Base-by-base conservation (phyloP, 2,888 invertebrate genomes). In the Caenorhabditis doughertyi region DNA sequence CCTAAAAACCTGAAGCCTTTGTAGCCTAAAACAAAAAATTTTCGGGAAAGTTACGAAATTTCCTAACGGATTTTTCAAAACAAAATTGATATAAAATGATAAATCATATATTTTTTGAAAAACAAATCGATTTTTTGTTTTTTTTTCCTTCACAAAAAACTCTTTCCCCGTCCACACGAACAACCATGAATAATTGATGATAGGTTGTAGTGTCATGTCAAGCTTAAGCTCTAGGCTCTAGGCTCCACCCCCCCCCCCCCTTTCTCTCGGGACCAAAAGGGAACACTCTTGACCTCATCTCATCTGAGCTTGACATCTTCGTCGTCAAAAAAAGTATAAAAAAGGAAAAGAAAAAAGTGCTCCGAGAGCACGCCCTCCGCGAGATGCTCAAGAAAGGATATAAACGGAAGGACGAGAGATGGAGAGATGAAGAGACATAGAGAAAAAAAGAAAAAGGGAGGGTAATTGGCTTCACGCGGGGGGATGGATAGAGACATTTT, bases 391-490 rank as follows among this genome's bases (percentile, higher is more conserved):
- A 47, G 74, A 72, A 73, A 35, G 64, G 73, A 73, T 73, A 73
- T 73, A 73, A 73, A 65, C 62, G 74, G 18, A 16, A 21, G 39
- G n/a, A 39, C 32, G 51, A 35, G 47, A 25, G 55, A 64, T 27
- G 27, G 55, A 62, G 70, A 39, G 39, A 58, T 16, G 47, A 47
- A 35, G 56, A 56, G 60, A 42, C 42, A 29, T n/a, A 56, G 18
- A 49, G 49, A 29, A 2, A 39, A 44, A 29, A 29, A 27, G 39
- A 51, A 49, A 44, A 27, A 29, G 32, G 47, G 74, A 58, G 74
- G 67, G 74, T 74, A 74, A 74, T 74, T 74, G 74, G 74, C 56
- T 74, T 65, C 56, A 74, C 74, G 67, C 44, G 44, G 18, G 18
- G 18, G 18, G 18, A 51, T 7, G n/a, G 42, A 35, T 11, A 21